Evolutionary conservation across 2,113 vertebrate genomes (phyloP), one percentile per base, ranked within the genome.

Genomic region (Myotis brandtii): DNA sequence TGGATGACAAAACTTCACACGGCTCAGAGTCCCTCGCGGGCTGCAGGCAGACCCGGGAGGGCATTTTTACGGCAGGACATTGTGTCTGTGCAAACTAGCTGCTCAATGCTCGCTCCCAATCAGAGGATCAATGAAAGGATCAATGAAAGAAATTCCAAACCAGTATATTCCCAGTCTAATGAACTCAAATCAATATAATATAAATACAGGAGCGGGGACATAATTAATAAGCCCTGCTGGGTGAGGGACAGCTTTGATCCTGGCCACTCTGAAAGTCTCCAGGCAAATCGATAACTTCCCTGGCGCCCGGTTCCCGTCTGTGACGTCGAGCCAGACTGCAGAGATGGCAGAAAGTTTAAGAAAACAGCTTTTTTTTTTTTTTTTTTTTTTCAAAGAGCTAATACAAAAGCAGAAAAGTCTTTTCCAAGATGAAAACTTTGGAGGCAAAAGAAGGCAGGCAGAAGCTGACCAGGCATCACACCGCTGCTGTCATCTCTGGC

Each of bases 341-440:
- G 37, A 86, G 34, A 84, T 84, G 54, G 82, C 37, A 52, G 46
- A 46, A 86, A 32, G 13, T 59, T 34, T 48, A 83, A 76, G 85
- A 92, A 86, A 70, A 93, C 14, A 89, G 81, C 12, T 50, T 86
- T 73, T 59, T 59, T 59, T 59, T 59, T 50, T 86, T 73, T 59
- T 59, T 59, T 59, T 59, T 54, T 56, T 56, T 21, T 8, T 21
- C 27, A 79, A 93, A 37, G 76, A 95, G 46, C 46, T 85, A 85
- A 93, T 72, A 52, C 83, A 12, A 54, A 81, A 79, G 70, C n/a
- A 40, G 32, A 17, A 77, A 80, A 50, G 27, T 18, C 25, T 7
- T 59, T 81, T 62, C 9, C 11, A 73, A 86, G 37, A 50, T 16
- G 37, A 70, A 85, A 81, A 75, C 11, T 54, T 81, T 17, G 9